These are phyloP conservation scores for Hyperoplus immaculatus DNA, from an alignment of 2,797 vertebrate genomes.

Conservation along the genomic window DNA sequence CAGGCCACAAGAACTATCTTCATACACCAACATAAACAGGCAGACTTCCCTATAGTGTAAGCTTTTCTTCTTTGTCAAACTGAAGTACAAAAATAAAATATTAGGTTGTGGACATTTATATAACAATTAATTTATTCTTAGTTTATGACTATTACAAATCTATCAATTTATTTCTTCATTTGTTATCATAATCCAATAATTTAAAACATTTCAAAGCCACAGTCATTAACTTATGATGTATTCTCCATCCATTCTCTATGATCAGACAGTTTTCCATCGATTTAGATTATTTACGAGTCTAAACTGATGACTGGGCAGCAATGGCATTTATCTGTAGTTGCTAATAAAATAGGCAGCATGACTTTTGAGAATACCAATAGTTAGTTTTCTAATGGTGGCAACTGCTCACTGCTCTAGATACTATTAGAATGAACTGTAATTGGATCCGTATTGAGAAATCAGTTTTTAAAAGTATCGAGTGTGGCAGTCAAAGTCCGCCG, in stretches of 20 bases:
- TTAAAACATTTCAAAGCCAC: neutral
- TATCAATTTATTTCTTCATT: neutral
- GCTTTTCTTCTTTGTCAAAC: neutral
- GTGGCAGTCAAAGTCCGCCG: neutral
- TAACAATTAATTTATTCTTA: neutral
- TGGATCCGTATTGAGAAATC: neutral
- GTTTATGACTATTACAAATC: neutral
- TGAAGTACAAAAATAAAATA: neutral
- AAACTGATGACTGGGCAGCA: neutral
- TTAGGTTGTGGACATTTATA: too few species aligned
- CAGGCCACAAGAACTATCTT: neutral
- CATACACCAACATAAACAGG: neutral
- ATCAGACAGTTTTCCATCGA: neutral
- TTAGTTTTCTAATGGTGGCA: neutral
- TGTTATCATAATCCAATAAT: neutral
- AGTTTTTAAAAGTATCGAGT: slow-evolving; percentile 12
- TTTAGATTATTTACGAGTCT: neutral
- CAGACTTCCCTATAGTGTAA: neutral
- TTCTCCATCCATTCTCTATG: neutral
- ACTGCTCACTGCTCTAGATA: neutral
- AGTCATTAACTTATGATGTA: neutral
- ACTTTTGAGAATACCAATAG: neutral
- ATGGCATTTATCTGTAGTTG: neutral
- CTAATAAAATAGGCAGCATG: neutral
- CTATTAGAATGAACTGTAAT: neutral